phyloP scores from a whole-genome alignment of 2,888 invertebrate genomes.

The Epinotia brunnichana region DNA sequence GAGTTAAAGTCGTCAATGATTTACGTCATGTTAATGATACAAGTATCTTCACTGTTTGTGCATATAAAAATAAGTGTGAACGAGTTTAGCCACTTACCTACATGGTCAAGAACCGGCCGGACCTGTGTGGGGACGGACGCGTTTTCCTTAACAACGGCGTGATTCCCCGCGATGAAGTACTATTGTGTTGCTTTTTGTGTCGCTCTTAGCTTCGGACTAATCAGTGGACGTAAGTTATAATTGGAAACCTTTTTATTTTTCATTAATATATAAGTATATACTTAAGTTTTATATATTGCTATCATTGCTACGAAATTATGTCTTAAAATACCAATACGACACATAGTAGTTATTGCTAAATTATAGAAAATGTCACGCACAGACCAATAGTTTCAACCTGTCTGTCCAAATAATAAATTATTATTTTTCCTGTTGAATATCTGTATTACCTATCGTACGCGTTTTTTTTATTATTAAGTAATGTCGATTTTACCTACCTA shows the following conservation, averaged over 20 bases:
- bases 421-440: background rate
- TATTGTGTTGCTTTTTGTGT: slow-evolving; percentile 26
- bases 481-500: too few relatives aligned
- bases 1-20: background rate
- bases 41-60: background rate
- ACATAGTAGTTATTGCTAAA: background rate
- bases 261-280: too few relatives aligned
- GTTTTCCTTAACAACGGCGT: slow-evolving; percentile 33
- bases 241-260: background rate
- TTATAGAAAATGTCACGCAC: background rate
- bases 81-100: background rate
- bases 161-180: slow-evolving; percentile 29
- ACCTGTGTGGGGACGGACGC: slow-evolving; percentile 26
- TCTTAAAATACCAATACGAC: too few relatives aligned
- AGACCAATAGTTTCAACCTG: background rate
- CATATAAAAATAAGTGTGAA: slow-evolving; percentile 21
- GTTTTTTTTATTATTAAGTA: too few relatives aligned
- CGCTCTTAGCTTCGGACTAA: slow-evolving; percentile 17
- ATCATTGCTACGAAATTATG: background rate
- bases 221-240: slow-evolving; percentile 36
- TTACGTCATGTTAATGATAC: background rate
- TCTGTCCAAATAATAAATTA: background rate
- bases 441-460: too few relatives aligned
- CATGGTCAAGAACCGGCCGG: slow-evolving; percentile 32
- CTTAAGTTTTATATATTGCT: background rate